phyloP scores from a whole-genome alignment of 2,888 invertebrate genomes.

The Conus canariensis region DNA sequence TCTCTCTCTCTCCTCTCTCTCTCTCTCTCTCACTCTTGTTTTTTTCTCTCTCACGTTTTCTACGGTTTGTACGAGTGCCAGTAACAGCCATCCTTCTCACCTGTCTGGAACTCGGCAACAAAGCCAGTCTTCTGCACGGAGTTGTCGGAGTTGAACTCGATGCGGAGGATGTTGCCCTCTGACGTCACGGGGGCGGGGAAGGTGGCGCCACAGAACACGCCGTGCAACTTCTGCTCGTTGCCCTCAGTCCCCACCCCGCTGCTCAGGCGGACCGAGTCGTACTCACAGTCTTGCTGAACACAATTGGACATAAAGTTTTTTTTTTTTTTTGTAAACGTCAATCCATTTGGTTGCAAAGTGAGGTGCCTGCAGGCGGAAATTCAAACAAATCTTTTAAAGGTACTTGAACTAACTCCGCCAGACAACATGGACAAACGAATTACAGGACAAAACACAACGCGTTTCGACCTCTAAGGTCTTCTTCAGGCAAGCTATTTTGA shows the following conservation, averaged over 20 bases:
- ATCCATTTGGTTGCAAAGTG: no score
- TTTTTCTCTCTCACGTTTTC: no score
- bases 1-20: no score
- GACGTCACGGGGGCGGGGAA: slow-evolving; percentile 94
- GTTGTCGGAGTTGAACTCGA: slow-evolving; percentile 96
- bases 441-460: background rate
- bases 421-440: background rate
- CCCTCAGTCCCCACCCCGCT: slow-evolving; percentile 81
- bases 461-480: no score
- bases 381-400: no score
- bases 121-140: slow-evolving; percentile 98
- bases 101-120: slow-evolving; percentile 94
- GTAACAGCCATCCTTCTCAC: slow-evolving; percentile 78
- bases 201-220: slow-evolving; percentile 89
- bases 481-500: no score
- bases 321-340: no score
- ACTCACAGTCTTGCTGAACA: slow-evolving; percentile 92
- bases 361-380: no score
- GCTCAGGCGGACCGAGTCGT: slow-evolving; percentile 94
- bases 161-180: slow-evolving; percentile 92
- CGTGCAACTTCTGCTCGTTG: slow-evolving; percentile 80
- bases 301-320: background rate
- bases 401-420: background rate
- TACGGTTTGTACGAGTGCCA: background rate
- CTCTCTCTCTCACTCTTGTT: no score